phyloP scores from a whole-genome alignment of 1,140 invertebrate genomes.

The Drosophila pectinifera region DNA sequence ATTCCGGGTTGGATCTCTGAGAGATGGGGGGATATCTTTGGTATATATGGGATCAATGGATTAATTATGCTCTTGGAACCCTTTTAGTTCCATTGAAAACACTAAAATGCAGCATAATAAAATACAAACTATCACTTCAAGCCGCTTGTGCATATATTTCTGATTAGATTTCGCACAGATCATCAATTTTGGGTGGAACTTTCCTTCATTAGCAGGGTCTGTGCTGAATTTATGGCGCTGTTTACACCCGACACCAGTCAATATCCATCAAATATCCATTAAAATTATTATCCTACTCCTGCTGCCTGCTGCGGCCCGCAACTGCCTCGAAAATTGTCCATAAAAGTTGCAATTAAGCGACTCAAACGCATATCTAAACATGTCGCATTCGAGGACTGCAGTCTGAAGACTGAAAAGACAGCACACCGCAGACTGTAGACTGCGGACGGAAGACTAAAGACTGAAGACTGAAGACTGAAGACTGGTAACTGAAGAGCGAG shows the following conservation, averaged over 20 bases:
- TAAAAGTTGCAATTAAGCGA: constrained; percentile 80
- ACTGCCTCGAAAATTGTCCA: constrained; percentile 62
- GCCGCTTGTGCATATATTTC: background rate
- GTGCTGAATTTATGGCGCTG: constrained; percentile 58
- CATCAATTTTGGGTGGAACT: constrained; percentile 26
- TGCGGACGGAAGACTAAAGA: constrained; percentile 3
- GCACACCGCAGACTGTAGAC: constrained; percentile 8
- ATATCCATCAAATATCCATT: constrained; percentile 74
- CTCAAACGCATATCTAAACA: constrained; percentile 75
- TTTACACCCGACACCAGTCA: constrained; percentile 61
- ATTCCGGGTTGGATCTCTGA: constrained; percentile 27
- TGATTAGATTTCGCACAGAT: constrained; percentile 10
- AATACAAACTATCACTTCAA: background rate
- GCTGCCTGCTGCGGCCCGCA: constrained; percentile 12
- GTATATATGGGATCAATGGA: background rate
- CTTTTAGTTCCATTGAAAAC: background rate
- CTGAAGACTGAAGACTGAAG: constrained; percentile 29
- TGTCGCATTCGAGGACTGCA: constrained; percentile 24
- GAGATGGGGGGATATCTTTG: background rate
- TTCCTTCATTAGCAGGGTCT: constrained; percentile 61
- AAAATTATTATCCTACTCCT: constrained; percentile 55
- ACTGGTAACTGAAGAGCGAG: constrained; percentile 2
- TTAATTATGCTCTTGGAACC: background rate
- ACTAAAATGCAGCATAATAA: background rate
- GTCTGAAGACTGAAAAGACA: constrained; percentile 5